These are phyloP conservation scores for Forbesichthys agassizii DNA, from an alignment of 2,113 vertebrate species.

Conservation along the genomic window DNA sequence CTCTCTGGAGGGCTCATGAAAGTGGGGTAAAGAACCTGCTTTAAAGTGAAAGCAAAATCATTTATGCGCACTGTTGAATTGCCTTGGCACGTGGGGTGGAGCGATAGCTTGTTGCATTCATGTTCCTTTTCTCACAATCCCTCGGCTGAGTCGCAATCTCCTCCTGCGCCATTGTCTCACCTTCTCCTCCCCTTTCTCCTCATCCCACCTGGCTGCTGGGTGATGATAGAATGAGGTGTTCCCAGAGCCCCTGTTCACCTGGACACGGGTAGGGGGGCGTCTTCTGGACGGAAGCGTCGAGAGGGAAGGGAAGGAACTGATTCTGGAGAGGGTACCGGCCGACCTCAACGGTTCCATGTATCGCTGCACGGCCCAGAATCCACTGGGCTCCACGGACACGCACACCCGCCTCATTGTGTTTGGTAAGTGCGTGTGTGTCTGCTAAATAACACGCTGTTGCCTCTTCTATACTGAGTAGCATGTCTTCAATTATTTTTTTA, in stretches of 20 bases:
- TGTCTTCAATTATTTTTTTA: slow-evolving; percentile 46
- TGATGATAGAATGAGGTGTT: slow-evolving; percentile 91
- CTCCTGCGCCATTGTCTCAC: neutral
- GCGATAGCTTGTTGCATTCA: slow-evolving; percentile 61
- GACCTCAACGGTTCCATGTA: slow-evolving; percentile 98
- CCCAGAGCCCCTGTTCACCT: slow-evolving; percentile 94
- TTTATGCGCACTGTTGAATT: slow-evolving; percentile 73
- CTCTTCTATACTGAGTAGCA: neutral
- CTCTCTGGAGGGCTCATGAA: slow-evolving; percentile 23
- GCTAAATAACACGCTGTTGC: neutral
- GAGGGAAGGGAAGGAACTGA: slow-evolving; percentile 87
- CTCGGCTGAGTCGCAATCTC: slow-evolving; percentile 32
- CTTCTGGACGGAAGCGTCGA: slow-evolving; percentile 90
- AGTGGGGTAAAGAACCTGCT: slow-evolving; percentile 36
- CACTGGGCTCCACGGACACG: slow-evolving; percentile 94
- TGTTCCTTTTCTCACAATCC: slow-evolving; percentile 57
- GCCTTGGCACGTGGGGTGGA: slow-evolving; percentile 48
- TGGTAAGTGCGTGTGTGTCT: slow-evolving; percentile 69
- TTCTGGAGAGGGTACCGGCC: slow-evolving; percentile 90
- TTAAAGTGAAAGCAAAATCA: slow-evolving; percentile 65
- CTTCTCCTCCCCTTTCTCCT: neutral
- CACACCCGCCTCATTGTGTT: slow-evolving; percentile 98
- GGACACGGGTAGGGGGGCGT: slow-evolving; percentile 92
- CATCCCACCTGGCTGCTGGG: neutral
- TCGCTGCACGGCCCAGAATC: slow-evolving; percentile 96